Percentiles rank a stretch among this genome's conserved stretches.
These are phyloP conservation scores for Bembecia ichneumoniformis DNA, from an alignment of 2,888 invertebrate species.

Conservation along the genomic window DNA sequence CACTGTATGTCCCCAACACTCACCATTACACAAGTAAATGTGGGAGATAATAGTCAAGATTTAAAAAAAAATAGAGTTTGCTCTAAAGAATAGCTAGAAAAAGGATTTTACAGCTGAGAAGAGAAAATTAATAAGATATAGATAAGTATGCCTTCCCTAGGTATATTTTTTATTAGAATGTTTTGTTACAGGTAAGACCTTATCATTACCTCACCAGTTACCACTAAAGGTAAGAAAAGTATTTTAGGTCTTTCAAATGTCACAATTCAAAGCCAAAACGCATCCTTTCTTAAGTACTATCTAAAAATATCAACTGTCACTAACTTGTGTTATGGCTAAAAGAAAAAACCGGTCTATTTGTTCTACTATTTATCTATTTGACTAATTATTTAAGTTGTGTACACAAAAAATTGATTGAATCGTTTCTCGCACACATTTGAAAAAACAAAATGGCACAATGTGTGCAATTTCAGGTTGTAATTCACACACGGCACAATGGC, in stretches of 20 bases:
- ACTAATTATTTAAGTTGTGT: constrained; percentile 44
- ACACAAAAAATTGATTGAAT: constrained; percentile 19
- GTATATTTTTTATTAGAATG: too few species aligned
- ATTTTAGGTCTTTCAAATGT: constrained; percentile 4
- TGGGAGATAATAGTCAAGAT: too few species aligned
- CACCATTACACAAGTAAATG: too few species aligned
- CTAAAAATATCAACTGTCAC: constrained; percentile 58
- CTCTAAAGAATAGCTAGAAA: too few species aligned
- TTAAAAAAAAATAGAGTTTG: too few species aligned
- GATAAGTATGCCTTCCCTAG: too few species aligned
- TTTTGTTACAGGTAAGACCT: too few species aligned
- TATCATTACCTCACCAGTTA: too few species aligned
- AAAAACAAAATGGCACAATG: constrained; percentile 38
- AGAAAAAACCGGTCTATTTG: constrained; percentile 64
- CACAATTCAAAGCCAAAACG: constrained; percentile 45
- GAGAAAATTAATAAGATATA: too few species aligned
- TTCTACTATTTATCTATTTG: constrained; percentile 61
- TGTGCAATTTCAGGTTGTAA: constrained; percentile 11
- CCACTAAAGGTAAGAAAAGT: too few species aligned
- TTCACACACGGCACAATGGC: not conserved
- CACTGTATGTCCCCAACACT: too few species aligned
- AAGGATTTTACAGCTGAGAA: too few species aligned
- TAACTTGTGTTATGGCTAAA: constrained; percentile 66
- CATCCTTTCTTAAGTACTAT: constrained; percentile 49
- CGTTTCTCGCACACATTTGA: constrained; percentile 15